These are phyloP conservation scores for Bombyx huttoni DNA, from an alignment of 2,888 invertebrate species.

Conservation along the genomic window DNA sequence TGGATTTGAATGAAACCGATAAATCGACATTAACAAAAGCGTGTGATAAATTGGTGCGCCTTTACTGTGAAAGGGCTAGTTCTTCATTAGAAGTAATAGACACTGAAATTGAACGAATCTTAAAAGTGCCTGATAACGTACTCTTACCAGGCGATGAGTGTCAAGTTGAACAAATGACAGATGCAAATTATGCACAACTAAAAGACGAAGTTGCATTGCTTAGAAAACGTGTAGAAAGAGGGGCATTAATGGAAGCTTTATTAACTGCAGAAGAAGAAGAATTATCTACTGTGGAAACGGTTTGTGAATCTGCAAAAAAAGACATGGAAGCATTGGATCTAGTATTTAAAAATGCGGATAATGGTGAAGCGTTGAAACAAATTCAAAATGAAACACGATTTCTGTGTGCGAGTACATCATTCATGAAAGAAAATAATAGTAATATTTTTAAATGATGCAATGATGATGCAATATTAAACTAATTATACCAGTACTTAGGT, in stretches of 20 bases:
- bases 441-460: slow-evolving; percentile 5
- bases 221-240: slow-evolving; percentile 44
- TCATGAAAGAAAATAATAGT: slow-evolving; percentile 22
- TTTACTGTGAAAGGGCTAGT: slow-evolving; percentile 51
- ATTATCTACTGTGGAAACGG: slow-evolving; percentile 38
- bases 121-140: slow-evolving; percentile 49
- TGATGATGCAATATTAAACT: too few relatives aligned
- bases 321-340: slow-evolving; percentile 51
- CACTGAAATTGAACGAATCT: slow-evolving; percentile 43
- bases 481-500: too few relatives aligned
- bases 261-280: slow-evolving; percentile 50
- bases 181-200: slow-evolving; percentile 42
- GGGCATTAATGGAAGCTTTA: slow-evolving; percentile 51
- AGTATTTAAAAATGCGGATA: slow-evolving; percentile 31
- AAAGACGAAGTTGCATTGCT: slow-evolving; percentile 43
- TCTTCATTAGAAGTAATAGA: slow-evolving; percentile 45
- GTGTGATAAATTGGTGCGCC: slow-evolving; percentile 45
- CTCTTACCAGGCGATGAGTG: slow-evolving; percentile 52
- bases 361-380: slow-evolving; percentile 23
- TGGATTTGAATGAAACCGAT: slow-evolving; percentile 52
- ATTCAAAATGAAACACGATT: slow-evolving; percentile 37
- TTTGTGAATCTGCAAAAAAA: slow-evolving; percentile 50
- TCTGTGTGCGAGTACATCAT: slow-evolving; percentile 41
- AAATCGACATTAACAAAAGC: slow-evolving; percentile 40
- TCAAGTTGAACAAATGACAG: slow-evolving; percentile 40